phyloP scores from a whole-genome alignment of 2,888 invertebrate species.

The Xylophagus ater region DNA sequence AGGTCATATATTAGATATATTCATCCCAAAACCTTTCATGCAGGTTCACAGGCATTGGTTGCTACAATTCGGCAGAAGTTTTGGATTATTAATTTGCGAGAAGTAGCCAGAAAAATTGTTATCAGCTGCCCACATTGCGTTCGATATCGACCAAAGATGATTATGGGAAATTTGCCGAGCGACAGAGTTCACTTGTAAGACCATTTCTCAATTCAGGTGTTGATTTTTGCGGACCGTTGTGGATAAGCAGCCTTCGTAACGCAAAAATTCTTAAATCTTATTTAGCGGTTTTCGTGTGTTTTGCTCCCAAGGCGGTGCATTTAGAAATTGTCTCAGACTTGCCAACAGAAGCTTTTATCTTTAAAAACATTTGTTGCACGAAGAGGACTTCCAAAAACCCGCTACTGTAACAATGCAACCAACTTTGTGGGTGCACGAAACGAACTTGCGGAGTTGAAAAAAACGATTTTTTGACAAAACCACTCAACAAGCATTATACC shows the following conservation, averaged over 20 bases:
- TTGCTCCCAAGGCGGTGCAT: constrained; percentile 15
- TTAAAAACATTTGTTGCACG: constrained; percentile 17
- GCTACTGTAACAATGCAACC: no score
- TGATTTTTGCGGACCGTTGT: no score
- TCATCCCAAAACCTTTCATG: constrained; percentile 7
- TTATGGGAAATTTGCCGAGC: constrained; percentile 17
- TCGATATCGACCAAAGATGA: constrained; percentile 11
- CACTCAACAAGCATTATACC: constrained; percentile 1
- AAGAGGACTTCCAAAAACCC: constrained; percentile 12
- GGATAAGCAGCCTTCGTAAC: no score
- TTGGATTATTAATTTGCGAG: constrained; percentile 14
- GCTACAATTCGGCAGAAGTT: constrained; percentile 11
- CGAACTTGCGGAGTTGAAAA: constrained; percentile 6
- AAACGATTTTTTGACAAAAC: constrained; percentile 6
- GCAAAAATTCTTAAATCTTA: no score
- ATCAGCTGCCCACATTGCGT: constrained; percentile 14
- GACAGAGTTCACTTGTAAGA: no score
- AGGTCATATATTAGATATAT: constrained; percentile 6
- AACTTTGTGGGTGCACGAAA: no score
- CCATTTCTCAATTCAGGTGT: no score
- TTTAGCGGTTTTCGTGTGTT: no score
- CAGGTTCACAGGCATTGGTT: constrained; percentile 12
- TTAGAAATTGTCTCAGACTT: constrained; percentile 18
- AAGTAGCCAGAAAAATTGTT: constrained; percentile 12
- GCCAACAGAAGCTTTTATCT: no score